Evolutionary conservation across 1,140 invertebrate genomes (phyloP), one percentile per base, ranked within the genome.

Genomic region (Phthorimaea operculella): DNA sequence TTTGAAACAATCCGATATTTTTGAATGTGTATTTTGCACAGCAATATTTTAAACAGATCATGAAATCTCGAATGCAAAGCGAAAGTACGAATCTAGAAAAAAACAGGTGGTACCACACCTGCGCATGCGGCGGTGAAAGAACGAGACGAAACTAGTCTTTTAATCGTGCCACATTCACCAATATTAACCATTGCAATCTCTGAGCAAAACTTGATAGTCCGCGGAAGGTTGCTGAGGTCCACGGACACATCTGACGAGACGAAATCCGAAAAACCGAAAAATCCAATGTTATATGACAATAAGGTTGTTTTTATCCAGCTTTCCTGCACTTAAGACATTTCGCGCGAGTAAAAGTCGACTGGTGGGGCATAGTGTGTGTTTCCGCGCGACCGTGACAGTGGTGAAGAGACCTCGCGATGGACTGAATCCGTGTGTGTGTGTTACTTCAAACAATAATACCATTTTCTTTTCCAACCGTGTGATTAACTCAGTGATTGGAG

Each of bases 301-400:
- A 28, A 2, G 44, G 15, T 15, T 4, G n/a, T 47, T 47, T 47
- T 16, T 9, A 9, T 15, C 11, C 44, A 47, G 8, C n/a, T 16
- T 16, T 15, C 16, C 4, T 47, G 44, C 14, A 15, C 44, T 47
- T 47, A 47, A 15, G 44, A 56, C 52, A 39, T 57, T 57, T 57
- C 36, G 50, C 34, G 21, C 33, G 17, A 42, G 55, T 57, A 57
- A 57, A 57, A 57, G 55, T 52, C 14, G 4, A 12, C 8, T n/a
- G 47, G 53, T 54, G 16, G 63, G 58, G 62, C n/a, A 49, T 33
- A 15, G 15, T 48, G 55, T 54, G 34, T 55, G 51, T 45, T 17
- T 51, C 9, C n/a, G 17, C 33, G 42, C 52, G 66, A 33, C 66
- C 64, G 52, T 66, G 66, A 60, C 66, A 69, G 63, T 69, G 66